Conservation (phyloP, 2,888 invertebrate genomes). For the Amiota minor region DNA sequence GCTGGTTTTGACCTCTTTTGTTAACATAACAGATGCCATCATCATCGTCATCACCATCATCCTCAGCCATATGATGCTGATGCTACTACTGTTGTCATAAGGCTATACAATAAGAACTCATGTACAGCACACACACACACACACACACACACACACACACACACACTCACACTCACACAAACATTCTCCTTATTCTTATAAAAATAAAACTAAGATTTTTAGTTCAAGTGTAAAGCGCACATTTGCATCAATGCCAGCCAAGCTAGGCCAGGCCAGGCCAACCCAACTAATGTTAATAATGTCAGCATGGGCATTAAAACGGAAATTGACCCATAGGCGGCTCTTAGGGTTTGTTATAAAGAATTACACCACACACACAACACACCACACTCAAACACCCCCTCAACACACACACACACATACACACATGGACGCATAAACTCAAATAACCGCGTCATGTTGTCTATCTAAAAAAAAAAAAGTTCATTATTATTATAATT, state of each 20-base stretch:
- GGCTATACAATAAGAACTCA: too few relatives aligned
- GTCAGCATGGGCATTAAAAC: conserved; percentile 36
- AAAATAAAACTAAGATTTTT: neutral
- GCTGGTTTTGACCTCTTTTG: conserved; percentile 20
- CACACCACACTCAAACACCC: conserved; percentile 15
- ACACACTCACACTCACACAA: neutral
- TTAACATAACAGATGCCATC: too few relatives aligned
- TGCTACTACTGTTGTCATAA: too few relatives aligned
- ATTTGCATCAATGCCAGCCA: neutral
- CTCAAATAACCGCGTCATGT: conserved; percentile 45
- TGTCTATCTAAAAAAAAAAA: conserved; percentile 45
- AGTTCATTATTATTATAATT: conserved; percentile 44
- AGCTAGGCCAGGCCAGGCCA: too few relatives aligned
- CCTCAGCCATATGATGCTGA: too few relatives aligned
- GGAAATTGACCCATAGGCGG: conserved; percentile 37
- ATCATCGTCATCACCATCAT: too few relatives aligned
- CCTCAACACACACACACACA: conserved; percentile 29
- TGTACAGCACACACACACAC: neutral
- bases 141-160: neutral
- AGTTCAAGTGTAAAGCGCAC: conserved; percentile 7
- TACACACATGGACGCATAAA: neutral
- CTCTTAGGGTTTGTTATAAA: neutral
- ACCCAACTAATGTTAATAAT: conserved; percentile 1
- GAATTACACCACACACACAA: conserved; percentile 16
- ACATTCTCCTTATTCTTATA: neutral